Evolutionary conservation across 2,113 vertebrate genomes (phyloP).

Genomic region (Lycocorax pyrrhopterus): DNA sequence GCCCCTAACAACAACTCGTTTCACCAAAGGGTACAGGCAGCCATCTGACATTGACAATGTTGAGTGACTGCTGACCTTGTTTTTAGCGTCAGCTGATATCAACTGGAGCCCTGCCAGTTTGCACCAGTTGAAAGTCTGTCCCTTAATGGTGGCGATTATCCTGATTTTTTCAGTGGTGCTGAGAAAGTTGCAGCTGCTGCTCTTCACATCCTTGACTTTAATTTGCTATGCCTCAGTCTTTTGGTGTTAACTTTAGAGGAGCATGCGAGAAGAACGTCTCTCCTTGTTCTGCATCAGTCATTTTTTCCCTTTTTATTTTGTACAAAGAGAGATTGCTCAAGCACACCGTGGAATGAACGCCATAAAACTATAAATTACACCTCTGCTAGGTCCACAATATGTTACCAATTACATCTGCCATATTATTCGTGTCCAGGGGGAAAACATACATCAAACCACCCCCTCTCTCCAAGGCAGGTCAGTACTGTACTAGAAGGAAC

Average conservation of each 20-base stretch:
- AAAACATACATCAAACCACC: slow-evolving; percentile 40
- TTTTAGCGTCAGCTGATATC: slow-evolving; percentile 33
- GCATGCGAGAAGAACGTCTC: neutral
- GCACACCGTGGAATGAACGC: neutral
- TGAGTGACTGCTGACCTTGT: slow-evolving; percentile 58
- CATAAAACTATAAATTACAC: slow-evolving; percentile 52
- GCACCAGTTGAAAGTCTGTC: slow-evolving; percentile 46
- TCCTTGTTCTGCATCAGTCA: neutral
- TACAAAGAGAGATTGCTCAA: neutral
- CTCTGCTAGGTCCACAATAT: slow-evolving; percentile 33
- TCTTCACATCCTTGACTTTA: neutral
- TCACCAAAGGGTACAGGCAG: slow-evolving; percentile 14
- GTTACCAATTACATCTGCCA: slow-evolving; percentile 50
- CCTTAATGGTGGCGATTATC: neutral
- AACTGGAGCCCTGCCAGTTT: slow-evolving; percentile 39
- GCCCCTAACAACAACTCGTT: slow-evolving; percentile 10
- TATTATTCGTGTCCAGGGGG: slow-evolving; percentile 38
- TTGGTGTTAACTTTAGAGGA: neutral
- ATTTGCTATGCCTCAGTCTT: neutral
- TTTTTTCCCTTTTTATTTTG: neutral
- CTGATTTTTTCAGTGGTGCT: neutral
- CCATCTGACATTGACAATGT: slow-evolving; percentile 6
- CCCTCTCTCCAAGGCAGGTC: slow-evolving; percentile 24
- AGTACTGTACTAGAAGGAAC: slow-evolving; percentile 26
- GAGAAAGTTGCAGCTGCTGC: neutral